Evolutionary conservation across 2,797 vertebrate species (phyloP).

Genomic region (Lepilemur ruficaudatus): DNA sequence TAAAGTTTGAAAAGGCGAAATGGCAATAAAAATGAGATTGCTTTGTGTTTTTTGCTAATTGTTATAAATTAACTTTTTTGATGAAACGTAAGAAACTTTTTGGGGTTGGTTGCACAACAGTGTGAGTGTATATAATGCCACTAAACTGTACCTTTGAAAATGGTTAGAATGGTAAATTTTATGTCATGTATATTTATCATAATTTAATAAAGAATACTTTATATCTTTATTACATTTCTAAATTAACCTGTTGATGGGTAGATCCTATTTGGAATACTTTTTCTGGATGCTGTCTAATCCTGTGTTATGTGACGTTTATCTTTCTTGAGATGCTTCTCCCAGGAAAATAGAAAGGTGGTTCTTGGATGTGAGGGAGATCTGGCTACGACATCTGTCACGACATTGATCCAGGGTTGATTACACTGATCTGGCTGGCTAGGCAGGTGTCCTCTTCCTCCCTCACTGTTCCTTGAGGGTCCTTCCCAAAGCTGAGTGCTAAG

Average conservation of each 20-base stretch:
- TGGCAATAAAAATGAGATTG: constrained; percentile 31
- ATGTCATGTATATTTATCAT: background rate
- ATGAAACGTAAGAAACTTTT: background rate
- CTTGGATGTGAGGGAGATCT: background rate
- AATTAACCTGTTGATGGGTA: background rate
- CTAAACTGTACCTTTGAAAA: background rate
- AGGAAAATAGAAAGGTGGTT: background rate
- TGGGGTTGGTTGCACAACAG: background rate
- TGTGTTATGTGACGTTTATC: background rate
- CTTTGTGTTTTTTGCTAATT: constrained; percentile 40
- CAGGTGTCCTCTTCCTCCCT: background rate
- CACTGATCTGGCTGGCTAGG: background rate
- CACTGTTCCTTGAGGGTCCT: background rate
- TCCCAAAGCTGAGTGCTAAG: background rate
- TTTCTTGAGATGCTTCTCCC: background rate
- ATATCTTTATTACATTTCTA: background rate
- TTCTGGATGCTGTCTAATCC: background rate
- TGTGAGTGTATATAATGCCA: background rate
- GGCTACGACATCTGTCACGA: background rate
- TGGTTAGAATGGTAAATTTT: background rate
- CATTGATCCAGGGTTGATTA: background rate
- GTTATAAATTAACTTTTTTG: background rate
- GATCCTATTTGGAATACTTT: background rate
- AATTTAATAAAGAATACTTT: background rate
- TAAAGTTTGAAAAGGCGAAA: background rate